Evolutionary conservation across 1,140 invertebrate genomes (phyloP).

Genomic region (Drosophila aff.): DNA sequence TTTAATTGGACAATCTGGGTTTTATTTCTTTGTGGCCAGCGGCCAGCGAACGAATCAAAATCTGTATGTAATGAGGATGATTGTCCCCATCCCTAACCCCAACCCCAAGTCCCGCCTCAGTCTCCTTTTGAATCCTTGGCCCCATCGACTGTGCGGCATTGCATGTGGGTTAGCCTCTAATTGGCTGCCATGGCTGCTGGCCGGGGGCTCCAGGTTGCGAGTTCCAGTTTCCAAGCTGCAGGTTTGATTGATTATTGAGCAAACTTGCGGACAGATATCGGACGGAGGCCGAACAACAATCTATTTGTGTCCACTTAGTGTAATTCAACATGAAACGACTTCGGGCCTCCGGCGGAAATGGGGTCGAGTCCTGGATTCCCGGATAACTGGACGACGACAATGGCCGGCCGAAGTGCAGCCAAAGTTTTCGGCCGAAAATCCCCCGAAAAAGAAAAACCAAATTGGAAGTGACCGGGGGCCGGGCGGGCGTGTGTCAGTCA

Average conservation of each 20-base stretch:
- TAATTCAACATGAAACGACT: conserved; percentile 66
- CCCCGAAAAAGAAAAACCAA: conserved; percentile 71
- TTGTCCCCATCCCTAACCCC: neutral
- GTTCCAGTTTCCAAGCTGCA: conserved; percentile 17
- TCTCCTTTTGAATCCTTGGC: conserved; percentile 27
- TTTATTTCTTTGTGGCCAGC: conserved; percentile 77
- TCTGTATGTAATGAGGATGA: conserved; percentile 68
- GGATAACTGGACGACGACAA: conserved; percentile 17
- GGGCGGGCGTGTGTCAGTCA: conserved; percentile 53
- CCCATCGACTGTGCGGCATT: conserved; percentile 43
- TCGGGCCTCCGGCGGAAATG: conserved; percentile 32
- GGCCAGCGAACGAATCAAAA: conserved; percentile 48
- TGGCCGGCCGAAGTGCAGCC: conserved; percentile 33
- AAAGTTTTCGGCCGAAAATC: conserved; percentile 62
- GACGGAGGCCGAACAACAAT: conserved; percentile 54
- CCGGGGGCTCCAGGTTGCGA: conserved; percentile 7
- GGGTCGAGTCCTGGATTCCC: conserved; percentile 29
- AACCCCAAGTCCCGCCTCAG: neutral
- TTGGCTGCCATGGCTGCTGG: conserved; percentile 48
- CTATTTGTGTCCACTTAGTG: conserved; percentile 84
- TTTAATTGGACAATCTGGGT: conserved; percentile 80
- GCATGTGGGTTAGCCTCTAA: conserved; percentile 67
- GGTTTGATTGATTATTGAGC: conserved; percentile 84
- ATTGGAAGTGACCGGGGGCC: conserved; percentile 73
- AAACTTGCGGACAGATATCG: conserved; percentile 80